phyloP scores from a whole-genome alignment of 2,797 vertebrate species.

The Chanos chanos region DNA sequence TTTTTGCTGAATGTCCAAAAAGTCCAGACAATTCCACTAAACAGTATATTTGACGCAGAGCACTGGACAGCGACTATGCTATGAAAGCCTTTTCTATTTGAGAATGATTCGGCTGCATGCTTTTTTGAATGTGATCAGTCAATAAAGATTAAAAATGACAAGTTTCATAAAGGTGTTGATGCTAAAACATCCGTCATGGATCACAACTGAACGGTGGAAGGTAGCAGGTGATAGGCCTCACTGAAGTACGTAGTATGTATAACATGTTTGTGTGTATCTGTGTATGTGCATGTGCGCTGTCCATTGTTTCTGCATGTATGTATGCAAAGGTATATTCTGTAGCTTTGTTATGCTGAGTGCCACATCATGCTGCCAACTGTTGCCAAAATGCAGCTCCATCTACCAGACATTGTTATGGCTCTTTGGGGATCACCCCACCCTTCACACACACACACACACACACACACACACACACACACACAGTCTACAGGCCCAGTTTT shows the following conservation, averaged over 20 bases:
- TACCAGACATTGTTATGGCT: conserved; percentile 40
- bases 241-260: conserved; percentile 11
- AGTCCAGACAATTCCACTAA: no score
- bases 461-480: not conserved
- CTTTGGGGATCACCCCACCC: conserved; percentile 19
- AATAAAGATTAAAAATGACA: no score
- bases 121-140: no score
- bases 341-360: conserved; percentile 32
- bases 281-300: conserved; percentile 6
- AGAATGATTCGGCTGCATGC: no score
- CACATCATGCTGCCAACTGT: conserved; percentile 47
- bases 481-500: not conserved
- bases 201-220: conserved; percentile 14
- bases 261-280: not conserved
- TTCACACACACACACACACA: not conserved
- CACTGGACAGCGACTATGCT: no score
- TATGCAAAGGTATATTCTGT: not conserved
- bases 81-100: no score
- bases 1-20: no score
- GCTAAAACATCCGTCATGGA: conserved; percentile 3
- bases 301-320: conserved; percentile 1
- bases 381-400: conserved; percentile 44
- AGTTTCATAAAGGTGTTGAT: not conserved
- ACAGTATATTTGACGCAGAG: no score
- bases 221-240: conserved; percentile 22